These are phyloP conservation scores for Germaria angustata DNA, from an alignment of 2,888 invertebrate genomes.

Conservation along the genomic window DNA sequence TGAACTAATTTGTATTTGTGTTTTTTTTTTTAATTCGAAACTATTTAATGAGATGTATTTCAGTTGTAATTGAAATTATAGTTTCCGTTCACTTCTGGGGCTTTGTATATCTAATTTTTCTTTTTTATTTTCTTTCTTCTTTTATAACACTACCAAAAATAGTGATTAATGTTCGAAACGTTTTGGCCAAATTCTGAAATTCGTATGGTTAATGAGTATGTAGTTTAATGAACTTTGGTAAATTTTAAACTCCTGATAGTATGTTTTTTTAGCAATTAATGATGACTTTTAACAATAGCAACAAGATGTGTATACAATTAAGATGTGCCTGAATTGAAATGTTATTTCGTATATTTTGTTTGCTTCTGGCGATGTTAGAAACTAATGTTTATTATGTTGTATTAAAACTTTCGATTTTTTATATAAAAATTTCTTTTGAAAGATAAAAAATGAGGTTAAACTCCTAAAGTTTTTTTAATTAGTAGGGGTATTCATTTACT, in stretches of 20 bases:
- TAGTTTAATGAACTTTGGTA: slow-evolving; percentile 33
- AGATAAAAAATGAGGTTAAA: slow-evolving; percentile 21
- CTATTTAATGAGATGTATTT: not conserved
- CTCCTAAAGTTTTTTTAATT: too few relatives aligned
- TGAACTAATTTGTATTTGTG: slow-evolving; percentile 30
- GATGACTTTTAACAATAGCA: not conserved
- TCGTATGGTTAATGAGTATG: slow-evolving; percentile 15
- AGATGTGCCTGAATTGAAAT: slow-evolving; percentile 3
- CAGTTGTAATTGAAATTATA: not conserved
- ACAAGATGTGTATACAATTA: not conserved
- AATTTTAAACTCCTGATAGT: not conserved
- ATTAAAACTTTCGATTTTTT: not conserved
- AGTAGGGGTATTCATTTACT: too few relatives aligned
- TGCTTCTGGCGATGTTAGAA: not conserved
- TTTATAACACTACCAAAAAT: not conserved
- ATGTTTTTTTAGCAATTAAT: not conserved
- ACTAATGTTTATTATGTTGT: not conserved
- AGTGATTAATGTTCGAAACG: slow-evolving; percentile 24
- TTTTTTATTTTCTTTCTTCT: not conserved
- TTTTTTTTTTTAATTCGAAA: not conserved
- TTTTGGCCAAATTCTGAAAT: not conserved
- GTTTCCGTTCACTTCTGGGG: not conserved
- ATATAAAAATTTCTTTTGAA: not conserved
- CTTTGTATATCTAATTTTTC: not conserved
- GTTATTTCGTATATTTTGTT: not conserved